Conservation (phyloP, 1,140 invertebrate species). For the Dreissena polymorpha region DNA sequence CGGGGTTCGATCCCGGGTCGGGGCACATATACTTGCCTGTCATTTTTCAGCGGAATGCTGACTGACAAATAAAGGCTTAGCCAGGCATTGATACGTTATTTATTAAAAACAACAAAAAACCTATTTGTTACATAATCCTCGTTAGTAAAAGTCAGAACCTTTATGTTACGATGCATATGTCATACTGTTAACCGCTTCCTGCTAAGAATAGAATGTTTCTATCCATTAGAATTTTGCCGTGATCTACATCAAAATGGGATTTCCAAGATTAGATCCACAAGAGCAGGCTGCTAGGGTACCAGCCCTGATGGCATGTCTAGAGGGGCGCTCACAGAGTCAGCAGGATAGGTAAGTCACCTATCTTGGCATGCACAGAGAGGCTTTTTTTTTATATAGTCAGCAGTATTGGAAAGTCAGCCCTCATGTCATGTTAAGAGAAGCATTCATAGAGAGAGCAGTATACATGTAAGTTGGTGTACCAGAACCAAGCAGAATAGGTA, state of each 20-base stretch:
- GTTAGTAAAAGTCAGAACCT: too few relatives aligned
- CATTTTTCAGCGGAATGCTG: too few relatives aligned
- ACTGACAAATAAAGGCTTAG: too few relatives aligned
- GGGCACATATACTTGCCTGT: too few relatives aligned
- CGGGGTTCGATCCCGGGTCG: too few relatives aligned
- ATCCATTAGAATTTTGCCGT: constrained; percentile 92
- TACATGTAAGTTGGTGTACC: too few relatives aligned
- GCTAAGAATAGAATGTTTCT: too few relatives aligned
- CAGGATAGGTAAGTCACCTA: constrained; percentile 95
- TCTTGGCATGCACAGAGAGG: constrained; percentile 96
- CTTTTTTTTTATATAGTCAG: constrained; percentile 89
- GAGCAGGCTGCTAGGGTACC: constrained; percentile 90
- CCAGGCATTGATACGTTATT: too few relatives aligned
- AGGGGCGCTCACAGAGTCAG: constrained; percentile 90
- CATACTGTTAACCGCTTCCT: too few relatives aligned
- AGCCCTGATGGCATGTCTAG: constrained; percentile 87
- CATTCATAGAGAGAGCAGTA: constrained; percentile 91
- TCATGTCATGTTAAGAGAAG: constrained; percentile 86
- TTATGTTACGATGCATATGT: too few relatives aligned
- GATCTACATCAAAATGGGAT: constrained; percentile 96
- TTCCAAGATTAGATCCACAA: constrained; percentile 87
- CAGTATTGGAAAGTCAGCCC: constrained; percentile 86
- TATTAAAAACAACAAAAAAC: too few relatives aligned
- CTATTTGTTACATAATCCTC: too few relatives aligned
- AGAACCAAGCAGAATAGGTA: constrained; percentile 95